Base-by-base conservation (phyloP, 2,888 invertebrate species). In the Cecidostiba fungosa region DNA sequence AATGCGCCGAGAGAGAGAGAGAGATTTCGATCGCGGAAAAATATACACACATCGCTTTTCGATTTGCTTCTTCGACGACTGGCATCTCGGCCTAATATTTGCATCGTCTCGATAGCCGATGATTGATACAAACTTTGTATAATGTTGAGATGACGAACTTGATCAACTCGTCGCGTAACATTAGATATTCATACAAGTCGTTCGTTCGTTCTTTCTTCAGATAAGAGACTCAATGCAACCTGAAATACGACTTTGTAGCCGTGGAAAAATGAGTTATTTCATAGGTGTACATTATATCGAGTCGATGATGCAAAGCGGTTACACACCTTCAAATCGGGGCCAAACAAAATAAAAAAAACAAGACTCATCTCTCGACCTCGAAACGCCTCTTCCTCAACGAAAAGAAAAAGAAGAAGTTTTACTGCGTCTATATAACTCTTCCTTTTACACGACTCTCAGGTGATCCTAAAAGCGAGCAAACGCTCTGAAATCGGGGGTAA, bases 11-110 rank as follows among this genome's bases (percentile, higher is more conserved):
- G 23, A 62, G 5, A 14, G 14, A 14, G 29, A 6, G 32, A n/a
- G 72, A 72, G 72, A 39, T 39, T 36, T 23, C n/a, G 39, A 70
- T 36, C 36, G 19, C 16, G 70, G 70, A 70, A 29, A 36, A 70
- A 36, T 32, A 19, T 69, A n/a, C 8, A 3, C 4, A 19, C 5
- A 3, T 14, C 1, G 12, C 36, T 36, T 16, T 36, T 59, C 54
- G 54, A 59, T 59, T 59, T 59, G 54, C 54, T 50, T 12, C 47
- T 47, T 54, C 54, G 54, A 19, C 54, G 54, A 19, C 3, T 3
- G 54, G 23, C 3, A 8, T n/a, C 54, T 14, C 16, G 19, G 3
- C 16, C 1, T 19, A 39, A 19, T 19, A 50, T 50, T 4, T 3
- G 16, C 19, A 6, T 47, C 19, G 2, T 0, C 4, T 16, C 19